Base-by-base conservation (phyloP, 2,888 invertebrate genomes). In the Tetanocera ferruginea region DNA sequence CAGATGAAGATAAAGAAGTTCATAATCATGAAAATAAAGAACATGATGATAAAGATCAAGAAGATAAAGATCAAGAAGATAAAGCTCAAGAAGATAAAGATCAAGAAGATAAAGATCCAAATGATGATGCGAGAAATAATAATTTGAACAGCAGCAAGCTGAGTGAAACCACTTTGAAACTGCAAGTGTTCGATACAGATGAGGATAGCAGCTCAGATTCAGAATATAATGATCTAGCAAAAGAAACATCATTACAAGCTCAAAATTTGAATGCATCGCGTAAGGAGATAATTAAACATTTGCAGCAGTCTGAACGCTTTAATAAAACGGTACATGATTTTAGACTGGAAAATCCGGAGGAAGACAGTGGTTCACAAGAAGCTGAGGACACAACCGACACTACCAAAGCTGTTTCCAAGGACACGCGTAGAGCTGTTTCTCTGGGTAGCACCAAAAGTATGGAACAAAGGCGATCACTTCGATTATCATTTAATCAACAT, bases 311-410 rank as follows among this genome's bases (percentile, higher is more conserved):
- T 0, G 81, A 83, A 64, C 76, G 77, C 1, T 78, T 84, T 5
- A 83, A 84, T 43, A 83, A 84, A 80, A 82, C 83, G 3, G 76
- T 74, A 4, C 80, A 81, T 1, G 74, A 80, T 25, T 57, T 83
- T 57, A 80, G 82, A 57, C 17, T 31, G 37, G 74, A 77, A 25
- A 74, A 37, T 6, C 23, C 76, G 2, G 67, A 74, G 17, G 28
- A 79, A 67, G 14, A 64, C 34, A 0, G 23, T 43, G 31, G 49
- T 19, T 8, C 25, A 8, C 3, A 23, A 34, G 19, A 31, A 19
- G 17, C 3, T 28, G 64, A n/a, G 1, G 28, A 64, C 51, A 28
- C 17, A 55, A 2, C 11, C 11, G 19, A 5, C 14, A 19, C 52
- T 2, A 23, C 23, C 34, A 37, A n/a, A 17, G 67, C 43, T 37